Percentiles rank a stretch among this genome's conserved stretches.
Evolutionary conservation across 2,888 invertebrate species (phyloP).

Genomic region (Lucinisca nassula): DNA sequence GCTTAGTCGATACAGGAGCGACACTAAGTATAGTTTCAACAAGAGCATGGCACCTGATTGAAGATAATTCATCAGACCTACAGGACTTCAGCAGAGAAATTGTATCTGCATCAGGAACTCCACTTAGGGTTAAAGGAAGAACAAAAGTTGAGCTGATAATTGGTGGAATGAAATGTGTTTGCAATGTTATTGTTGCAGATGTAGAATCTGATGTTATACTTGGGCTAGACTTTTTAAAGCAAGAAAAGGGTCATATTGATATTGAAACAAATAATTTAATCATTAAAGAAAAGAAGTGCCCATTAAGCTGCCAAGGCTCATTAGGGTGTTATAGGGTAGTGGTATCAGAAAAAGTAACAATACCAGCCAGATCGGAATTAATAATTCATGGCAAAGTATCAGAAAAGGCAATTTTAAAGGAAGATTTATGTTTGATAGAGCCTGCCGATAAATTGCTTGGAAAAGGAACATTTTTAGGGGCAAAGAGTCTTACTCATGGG

Average conservation of each 20-base stretch:
- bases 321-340: conserved; percentile 22
- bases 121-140: background rate
- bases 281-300: background rate
- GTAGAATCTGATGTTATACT: too few relatives aligned
- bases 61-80: background rate
- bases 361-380: conserved; percentile 41
- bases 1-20: conserved; percentile 35
- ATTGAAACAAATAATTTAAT: background rate
- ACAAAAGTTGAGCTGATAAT: background rate
- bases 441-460: conserved; percentile 1
- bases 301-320: background rate
- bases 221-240: background rate
- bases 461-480: conserved; percentile 25
- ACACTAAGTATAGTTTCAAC: conserved; percentile 5
- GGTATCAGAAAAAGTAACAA: background rate
- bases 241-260: background rate
- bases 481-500: conserved; percentile 39
- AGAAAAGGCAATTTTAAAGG: background rate
- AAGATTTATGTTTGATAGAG: conserved; percentile 35
- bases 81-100: background rate
- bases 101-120: background rate
- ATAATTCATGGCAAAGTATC: conserved; percentile 14
- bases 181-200: too few relatives aligned
- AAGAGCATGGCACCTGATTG: background rate
- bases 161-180: too few relatives aligned